Percentiles rank a stretch among this genome's conserved stretches.
Evolutionary conservation across 2,888 invertebrate genomes (phyloP).

Genomic region (Gisinianus flammeolus): DNA sequence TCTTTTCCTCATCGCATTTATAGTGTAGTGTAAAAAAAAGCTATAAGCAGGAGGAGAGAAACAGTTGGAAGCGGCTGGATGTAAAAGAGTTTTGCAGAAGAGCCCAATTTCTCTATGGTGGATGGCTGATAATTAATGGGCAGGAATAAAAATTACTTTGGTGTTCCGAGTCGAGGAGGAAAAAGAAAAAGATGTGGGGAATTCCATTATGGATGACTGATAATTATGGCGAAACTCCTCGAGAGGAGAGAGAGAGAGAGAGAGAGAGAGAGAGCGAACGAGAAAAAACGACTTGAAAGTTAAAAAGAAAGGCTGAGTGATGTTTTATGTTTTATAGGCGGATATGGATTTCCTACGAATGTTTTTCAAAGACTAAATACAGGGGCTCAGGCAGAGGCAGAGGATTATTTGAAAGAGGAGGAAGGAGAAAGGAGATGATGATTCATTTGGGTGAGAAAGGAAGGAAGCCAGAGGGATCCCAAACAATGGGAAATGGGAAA

Average conservation of each 20-base stretch:
- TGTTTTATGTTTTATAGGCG: too few relatives aligned
- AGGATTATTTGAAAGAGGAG: neutral
- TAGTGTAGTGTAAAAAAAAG: neutral
- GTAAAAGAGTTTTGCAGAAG: conserved; percentile 3
- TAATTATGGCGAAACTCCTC: conserved; percentile 14
- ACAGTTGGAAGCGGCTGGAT: conserved; percentile 11
- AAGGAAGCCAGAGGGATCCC: too few relatives aligned
- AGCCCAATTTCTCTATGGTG: conserved; percentile 15
- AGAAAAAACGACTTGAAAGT: too few relatives aligned
- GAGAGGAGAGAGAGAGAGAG: conserved; percentile 1
- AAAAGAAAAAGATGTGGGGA: too few relatives aligned
- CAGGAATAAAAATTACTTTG: conserved; percentile 12
- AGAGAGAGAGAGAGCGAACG: too few relatives aligned
- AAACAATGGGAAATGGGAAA: neutral
- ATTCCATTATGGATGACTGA: conserved; percentile 20
- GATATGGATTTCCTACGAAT: too few relatives aligned
- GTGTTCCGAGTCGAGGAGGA: neutral
- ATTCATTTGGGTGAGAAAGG: too few relatives aligned
- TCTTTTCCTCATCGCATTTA: neutral
- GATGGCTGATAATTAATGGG: conserved; percentile 28
- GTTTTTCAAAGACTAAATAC: too few relatives aligned
- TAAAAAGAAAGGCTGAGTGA: too few relatives aligned
- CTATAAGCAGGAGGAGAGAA: neutral
- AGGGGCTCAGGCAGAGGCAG: neutral
- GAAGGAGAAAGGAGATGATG: neutral